Percentiles rank a stretch among this genome's conserved stretches.
These are phyloP conservation scores for Solenopsis fugax DNA, from an alignment of 1,140 invertebrate species.

Conservation along the genomic window DNA sequence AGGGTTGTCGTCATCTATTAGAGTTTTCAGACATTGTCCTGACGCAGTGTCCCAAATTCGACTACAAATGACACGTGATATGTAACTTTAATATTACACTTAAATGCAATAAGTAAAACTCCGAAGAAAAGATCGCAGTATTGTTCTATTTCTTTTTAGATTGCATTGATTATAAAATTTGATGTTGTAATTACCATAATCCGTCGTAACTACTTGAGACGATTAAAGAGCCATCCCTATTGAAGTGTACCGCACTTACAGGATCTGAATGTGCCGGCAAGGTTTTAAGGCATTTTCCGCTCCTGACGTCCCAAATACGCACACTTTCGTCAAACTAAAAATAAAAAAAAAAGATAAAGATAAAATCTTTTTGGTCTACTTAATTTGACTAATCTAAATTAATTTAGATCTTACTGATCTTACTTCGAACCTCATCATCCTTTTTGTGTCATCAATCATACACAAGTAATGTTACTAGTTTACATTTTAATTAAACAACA, in stretches of 20 bases:
- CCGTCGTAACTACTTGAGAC: conserved; percentile 99
- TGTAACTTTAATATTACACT: conserved; percentile 47
- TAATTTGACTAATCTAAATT: too few relatives aligned
- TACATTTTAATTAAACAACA: too few relatives aligned
- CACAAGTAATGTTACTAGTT: too few relatives aligned
- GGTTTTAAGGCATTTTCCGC: conserved; percentile 99
- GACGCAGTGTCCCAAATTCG: conserved; percentile 99
- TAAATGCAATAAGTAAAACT: background rate
- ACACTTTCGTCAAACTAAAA: conserved; percentile 99
- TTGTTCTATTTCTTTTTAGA: background rate
- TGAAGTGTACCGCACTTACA: conserved; percentile 99
- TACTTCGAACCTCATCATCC: background rate
- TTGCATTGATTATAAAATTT: background rate
- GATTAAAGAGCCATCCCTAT: conserved; percentile 99
- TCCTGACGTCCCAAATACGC: conserved; percentile 99
- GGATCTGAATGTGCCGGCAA: conserved; percentile 99
- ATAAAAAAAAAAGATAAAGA: too few relatives aligned
- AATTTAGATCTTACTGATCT: background rate
- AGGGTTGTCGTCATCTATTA: conserved; percentile 99
- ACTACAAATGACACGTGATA: conserved; percentile 87
- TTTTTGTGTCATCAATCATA: background rate
- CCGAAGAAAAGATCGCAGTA: background rate
- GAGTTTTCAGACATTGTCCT: conserved; percentile 99
- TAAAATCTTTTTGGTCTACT: background rate
- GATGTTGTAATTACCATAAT: conserved; percentile 91